phyloP scores from a whole-genome alignment of 1,140 invertebrate genomes.

The Panulirus ornatus region DNA sequence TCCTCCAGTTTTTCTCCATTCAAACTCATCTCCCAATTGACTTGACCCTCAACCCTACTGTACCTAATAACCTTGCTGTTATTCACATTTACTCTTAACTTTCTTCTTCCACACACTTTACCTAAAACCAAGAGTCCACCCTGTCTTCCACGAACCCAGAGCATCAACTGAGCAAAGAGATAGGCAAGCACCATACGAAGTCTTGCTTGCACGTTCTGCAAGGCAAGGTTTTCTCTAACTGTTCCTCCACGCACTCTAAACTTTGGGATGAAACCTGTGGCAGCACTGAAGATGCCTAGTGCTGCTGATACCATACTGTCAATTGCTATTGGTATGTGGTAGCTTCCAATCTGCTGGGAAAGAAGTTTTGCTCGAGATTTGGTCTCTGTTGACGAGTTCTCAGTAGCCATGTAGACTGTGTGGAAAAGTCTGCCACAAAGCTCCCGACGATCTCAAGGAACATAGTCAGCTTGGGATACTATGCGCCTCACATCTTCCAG shows the following conservation, averaged over 20 bases:
- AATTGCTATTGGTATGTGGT: slow-evolving; percentile 93
- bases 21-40: too few species aligned
- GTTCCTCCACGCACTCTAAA: slow-evolving; percentile 89
- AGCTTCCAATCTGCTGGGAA: slow-evolving; percentile 89
- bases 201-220: slow-evolving; percentile 98
- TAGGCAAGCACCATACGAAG: slow-evolving; percentile 97
- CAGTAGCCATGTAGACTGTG: slow-evolving; percentile 98
- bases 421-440: slow-evolving; percentile 93
- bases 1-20: too few species aligned
- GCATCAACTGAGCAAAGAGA: slow-evolving; percentile 96
- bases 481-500: slow-evolving; percentile 91
- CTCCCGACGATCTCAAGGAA: slow-evolving; percentile 89
- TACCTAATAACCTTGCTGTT: too few species aligned
- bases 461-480: slow-evolving; percentile 89
- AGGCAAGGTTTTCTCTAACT: slow-evolving; percentile 92
- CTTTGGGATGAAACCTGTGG: slow-evolving; percentile 89
- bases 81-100: too few species aligned
- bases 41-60: too few species aligned
- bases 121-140: too few species aligned
- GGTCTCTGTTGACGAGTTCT: slow-evolving; percentile 96
- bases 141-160: too few species aligned
- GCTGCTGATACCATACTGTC: slow-evolving; percentile 91
- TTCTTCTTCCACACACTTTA: too few species aligned
- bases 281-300: slow-evolving; percentile 90
- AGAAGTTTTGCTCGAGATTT: slow-evolving; percentile 88